Percentiles rank a stretch among this genome's conserved stretches.
These are phyloP conservation scores for Psittacula derbiana DNA, from an alignment of 2,797 vertebrate genomes.

Conservation along the genomic window DNA sequence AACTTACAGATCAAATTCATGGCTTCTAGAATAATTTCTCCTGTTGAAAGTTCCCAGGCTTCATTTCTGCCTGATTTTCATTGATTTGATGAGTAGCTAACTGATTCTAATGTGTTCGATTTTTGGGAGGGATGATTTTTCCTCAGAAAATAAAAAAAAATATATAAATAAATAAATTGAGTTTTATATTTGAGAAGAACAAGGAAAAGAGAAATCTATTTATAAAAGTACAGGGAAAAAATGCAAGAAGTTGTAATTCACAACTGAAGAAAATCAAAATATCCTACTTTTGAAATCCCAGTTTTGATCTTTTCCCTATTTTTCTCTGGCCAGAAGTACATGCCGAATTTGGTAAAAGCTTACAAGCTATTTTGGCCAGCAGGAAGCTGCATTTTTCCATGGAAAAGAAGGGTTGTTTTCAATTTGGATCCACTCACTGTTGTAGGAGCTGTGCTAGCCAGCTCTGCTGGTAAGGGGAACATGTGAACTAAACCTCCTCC, in stretches of 20 bases:
- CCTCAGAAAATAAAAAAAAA: background rate
- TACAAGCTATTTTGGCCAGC: background rate
- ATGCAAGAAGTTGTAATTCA: background rate
- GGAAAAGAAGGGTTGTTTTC: background rate
- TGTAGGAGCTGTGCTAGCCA: background rate
- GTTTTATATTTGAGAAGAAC: background rate
- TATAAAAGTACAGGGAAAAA: background rate
- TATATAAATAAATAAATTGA: too few relatives aligned
- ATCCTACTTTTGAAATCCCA: background rate
- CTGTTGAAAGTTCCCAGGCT: background rate
- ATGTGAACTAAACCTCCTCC: background rate
- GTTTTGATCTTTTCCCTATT: background rate
- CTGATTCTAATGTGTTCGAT: background rate
- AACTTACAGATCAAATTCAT: background rate
- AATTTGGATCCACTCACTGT: background rate
- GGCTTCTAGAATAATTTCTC: background rate
- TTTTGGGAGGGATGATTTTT: background rate
- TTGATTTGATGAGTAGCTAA: background rate
- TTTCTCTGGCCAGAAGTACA: background rate
- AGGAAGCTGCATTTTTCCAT: background rate
- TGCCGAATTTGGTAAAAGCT: background rate
- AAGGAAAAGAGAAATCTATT: background rate
- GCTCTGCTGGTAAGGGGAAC: fast-evolving
- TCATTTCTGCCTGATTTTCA: background rate
- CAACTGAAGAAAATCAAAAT: background rate